These are phyloP conservation scores for Empidonax traillii DNA, from an alignment of 2,113 vertebrate species.

Conservation along the genomic window DNA sequence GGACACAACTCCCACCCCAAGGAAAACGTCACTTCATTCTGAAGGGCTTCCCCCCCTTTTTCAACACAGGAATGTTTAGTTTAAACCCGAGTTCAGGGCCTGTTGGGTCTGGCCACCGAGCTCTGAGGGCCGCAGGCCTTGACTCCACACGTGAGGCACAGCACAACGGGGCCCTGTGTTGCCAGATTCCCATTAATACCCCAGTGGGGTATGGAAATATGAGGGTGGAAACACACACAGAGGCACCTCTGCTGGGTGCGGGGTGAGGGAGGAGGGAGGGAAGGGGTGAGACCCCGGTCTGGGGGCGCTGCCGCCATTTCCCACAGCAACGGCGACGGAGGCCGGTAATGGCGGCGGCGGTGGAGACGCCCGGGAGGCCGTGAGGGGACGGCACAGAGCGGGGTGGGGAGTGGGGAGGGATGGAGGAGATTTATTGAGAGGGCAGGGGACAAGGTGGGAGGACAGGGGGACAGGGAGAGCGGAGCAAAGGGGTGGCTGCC, in stretches of 20 bases:
- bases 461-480: neutral
- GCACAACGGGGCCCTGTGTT: rapidly evolving
- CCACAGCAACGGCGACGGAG: neutral
- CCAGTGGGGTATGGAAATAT: rapidly evolving
- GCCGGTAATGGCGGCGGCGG: neutral
- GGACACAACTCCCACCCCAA: rapidly evolving
- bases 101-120: rapidly evolving
- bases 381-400: neutral
- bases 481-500: no score
- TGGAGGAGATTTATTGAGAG: neutral
- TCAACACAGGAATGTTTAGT: rapidly evolving
- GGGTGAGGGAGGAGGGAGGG: neutral
- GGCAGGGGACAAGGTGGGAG: neutral
- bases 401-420: neutral
- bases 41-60: neutral
- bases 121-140: neutral
- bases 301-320: neutral
- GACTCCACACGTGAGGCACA: neutral
- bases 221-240: rapidly evolving
- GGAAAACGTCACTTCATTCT: neutral
- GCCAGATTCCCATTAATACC: neutral
- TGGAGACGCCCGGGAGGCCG: rapidly evolving
- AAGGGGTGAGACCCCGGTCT: rapidly evolving
- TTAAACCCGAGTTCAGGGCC: rapidly evolving
- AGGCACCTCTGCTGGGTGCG: rapidly evolving